Conservation (phyloP, 2,113 vertebrate species). For the Pelecanus crispus region DNA sequence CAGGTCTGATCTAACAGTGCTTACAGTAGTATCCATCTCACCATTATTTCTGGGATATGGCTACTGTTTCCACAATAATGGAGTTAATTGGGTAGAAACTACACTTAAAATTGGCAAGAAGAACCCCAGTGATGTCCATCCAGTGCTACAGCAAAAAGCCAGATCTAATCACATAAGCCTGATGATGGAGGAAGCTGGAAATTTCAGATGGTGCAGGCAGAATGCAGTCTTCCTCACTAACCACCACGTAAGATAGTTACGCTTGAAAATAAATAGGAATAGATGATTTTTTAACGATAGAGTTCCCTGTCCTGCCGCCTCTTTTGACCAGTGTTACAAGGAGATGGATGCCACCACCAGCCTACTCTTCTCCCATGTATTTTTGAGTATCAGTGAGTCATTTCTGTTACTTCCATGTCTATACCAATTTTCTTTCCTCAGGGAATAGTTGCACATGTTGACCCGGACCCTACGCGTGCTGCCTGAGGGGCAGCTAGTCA, state of each 20-base stretch:
- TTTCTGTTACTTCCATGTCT: not conserved
- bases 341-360: not conserved
- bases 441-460: not conserved
- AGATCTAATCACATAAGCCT: not conserved
- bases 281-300: not conserved
- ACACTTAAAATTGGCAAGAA: not conserved
- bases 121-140: not conserved
- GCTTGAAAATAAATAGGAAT: not conserved
- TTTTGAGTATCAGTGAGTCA: not conserved
- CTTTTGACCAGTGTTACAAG: not conserved
- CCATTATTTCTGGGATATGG: not conserved
- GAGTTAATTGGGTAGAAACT: not conserved
- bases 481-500: not conserved
- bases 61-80: not conserved
- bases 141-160: not conserved
- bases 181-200: not conserved
- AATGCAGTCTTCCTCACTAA: not conserved
- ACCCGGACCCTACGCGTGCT: not conserved
- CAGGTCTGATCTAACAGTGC: not conserved
- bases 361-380: not conserved
- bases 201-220: not conserved
- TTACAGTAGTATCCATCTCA: not conserved
- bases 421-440: not conserved
- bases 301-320: not conserved
- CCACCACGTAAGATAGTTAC: accelerated